Evolutionary conservation across 2,797 vertebrate species (phyloP), one percentile per base, ranked within the genome.

Genomic region (Eremophila alpestris): DNA sequence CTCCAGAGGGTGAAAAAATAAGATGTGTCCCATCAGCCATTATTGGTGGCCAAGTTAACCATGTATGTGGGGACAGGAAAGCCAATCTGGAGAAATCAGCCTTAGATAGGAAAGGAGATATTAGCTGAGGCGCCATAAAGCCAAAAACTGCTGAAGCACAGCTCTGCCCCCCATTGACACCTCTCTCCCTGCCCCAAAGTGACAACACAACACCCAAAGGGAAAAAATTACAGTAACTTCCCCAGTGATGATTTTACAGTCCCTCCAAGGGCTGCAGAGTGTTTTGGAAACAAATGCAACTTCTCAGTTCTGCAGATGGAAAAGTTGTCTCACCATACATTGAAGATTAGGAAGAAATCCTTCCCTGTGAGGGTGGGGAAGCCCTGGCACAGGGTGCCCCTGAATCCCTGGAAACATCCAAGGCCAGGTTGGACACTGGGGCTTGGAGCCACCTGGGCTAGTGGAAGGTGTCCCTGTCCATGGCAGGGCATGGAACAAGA

Each of bases 381-480:
- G 13, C 16, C 5, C 23, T 60, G 46, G 62, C 23, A 81, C 26
- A 52, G n/a, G 60, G 10, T 82, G 18, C 24, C 34, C 16, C 63
- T 73, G 68, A 8, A 54, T 68, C 40, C n/a, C 55, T 54, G 73
- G 24, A 0, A 54, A 20, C 24, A 48, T 2, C 5, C 34, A 4
- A 40, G 22, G 18, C 38, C 52, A 27, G 29, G 40, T 0, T 68
- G n/a, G 51, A 41, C 16, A 43, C 40, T 1, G 3, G 12, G 22
- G 19, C 8, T 54, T 32, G 56, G n/a, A 75, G 16, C 54, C 58
- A 0, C 3, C 13, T 40, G 52, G 29, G 11, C 6, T 0, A 15
- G 24, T 46, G 30, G 24, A 4, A 88, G 7, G 24, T 54, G 46
- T 11, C 21, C 68, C 24, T 74, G 38, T 8, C 11, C n/a, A 10